Base-by-base conservation (phyloP, 2,797 vertebrate genomes). In the Dryobates pubescens region DNA sequence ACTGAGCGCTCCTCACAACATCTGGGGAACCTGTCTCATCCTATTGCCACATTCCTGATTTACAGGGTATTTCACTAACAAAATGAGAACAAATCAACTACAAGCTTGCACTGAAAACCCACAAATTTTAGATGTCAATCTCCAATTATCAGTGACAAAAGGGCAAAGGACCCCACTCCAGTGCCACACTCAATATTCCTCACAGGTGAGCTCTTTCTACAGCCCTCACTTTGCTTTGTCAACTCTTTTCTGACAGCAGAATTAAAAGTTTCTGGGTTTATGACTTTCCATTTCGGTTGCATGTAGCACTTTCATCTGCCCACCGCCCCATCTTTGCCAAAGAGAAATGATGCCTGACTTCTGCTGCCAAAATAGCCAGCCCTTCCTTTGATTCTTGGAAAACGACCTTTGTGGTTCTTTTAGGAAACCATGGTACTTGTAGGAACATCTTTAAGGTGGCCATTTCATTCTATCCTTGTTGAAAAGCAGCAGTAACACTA, bases 21-120 rank as follows among this genome's bases (percentile, higher is more conserved):
- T 65, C 67, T 77, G 43, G 70, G 51, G 18, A 84, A 64, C 54
- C 80, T 86, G 74, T 86, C 67, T 67, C 20, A 88, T 5, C 63
- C 63, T 58, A 45, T 69, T 88, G 65, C 49, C 81, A 13, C 38
- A 38, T 82, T 92, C 68, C 14, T 85, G 82, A 80, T 73, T 90
- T 81, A 29, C 56, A 69, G 51, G 51, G 34, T 75, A 36, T 84
- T 86, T 84, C 67, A 58, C 57, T 51, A 47, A 81, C 86, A 64
- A 32, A 90, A 92, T 30, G 16, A 75, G 81, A 86, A 90, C 77
- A 95, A 90, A 90, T 90, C 51, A 72, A 70, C 59, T 86, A 90
- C 81, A 90, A 88, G 71, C 67, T 77, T 34, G 30, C 59, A 59
- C 0, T 6, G 71, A 1, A 67, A 86, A 81, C 56, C 26, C 34